Evolutionary conservation across 2,113 vertebrate genomes (phyloP).

Genomic region (Upupa epops): DNA sequence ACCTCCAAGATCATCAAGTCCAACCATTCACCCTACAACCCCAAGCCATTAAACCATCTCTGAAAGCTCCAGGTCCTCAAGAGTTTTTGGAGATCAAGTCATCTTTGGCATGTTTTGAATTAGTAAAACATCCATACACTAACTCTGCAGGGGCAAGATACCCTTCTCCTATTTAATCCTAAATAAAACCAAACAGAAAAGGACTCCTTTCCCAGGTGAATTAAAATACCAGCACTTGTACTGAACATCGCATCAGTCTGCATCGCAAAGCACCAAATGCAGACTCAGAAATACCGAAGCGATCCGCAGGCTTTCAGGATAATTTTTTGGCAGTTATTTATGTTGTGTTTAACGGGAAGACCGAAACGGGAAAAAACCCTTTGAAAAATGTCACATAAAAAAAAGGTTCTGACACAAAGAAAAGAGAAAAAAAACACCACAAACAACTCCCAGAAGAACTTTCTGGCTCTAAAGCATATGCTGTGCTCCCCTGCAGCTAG

Average conservation of each 20-base stretch:
- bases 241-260: neutral
- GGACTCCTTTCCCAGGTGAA: fast-evolving
- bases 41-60: too few relatives aligned
- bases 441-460: neutral
- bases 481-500: constrained; percentile 68
- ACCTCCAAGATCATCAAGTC: too few relatives aligned
- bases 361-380: neutral
- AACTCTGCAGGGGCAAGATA: neutral
- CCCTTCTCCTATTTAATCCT: neutral
- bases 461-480: constrained; percentile 67
- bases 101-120: neutral
- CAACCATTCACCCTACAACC: too few relatives aligned
- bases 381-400: constrained; percentile 17
- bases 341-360: neutral
- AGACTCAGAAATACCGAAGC: neutral
- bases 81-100: neutral
- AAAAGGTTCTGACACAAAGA: constrained; percentile 49
- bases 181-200: neutral
- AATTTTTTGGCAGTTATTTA: neutral
- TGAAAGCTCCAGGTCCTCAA: neutral
- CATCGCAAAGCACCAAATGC: neutral
- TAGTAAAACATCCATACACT: neutral
- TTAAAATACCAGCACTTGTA: neutral
- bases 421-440: neutral
- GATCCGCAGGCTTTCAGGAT: neutral